Base-by-base conservation (phyloP, 2,113 vertebrate genomes). In the Chlorodrepanis virens region DNA sequence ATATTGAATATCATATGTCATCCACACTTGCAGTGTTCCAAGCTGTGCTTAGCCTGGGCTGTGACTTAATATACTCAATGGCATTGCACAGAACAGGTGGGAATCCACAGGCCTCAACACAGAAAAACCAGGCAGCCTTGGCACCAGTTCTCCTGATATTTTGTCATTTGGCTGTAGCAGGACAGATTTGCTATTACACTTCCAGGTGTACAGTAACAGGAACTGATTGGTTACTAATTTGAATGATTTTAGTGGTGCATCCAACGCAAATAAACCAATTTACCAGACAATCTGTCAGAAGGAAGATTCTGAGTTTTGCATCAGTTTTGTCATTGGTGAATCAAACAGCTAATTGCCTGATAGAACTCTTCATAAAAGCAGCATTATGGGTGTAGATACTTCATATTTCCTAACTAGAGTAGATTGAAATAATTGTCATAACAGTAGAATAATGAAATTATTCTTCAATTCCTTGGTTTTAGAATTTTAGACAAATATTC, bases 71-170 rank as follows among this genome's bases (percentile, higher is more conserved):
- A 14, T 39, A 50, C 5, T 0, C 76, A 68, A 83, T 28, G 52
- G 24, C 61, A 59, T 85, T 85, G 91, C 90, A 67, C 52, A 56
- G 90, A 91, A 40, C 91, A 97, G 93, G 95, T 94, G 93, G 93
- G 87, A 86, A 79, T 67, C 89, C 80, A 68, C 91, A 82, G 87
- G 82, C 93, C 91, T 69, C 78, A 39, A 25, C 63, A 52, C 67
- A 70, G 74, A 31, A 53, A 50, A 95, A 71, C 29, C 59, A 87
- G 39, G 40, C 84, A 87, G 56, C 60, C 53, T 93, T 85, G 82
- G 94, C 87, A 91, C 35, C 42, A 4, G 39, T 74, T 77, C 52
- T 83, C 28, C 59, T 94, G 45, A 1, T 77, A 88, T 80, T 87
- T 87, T 96, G 78, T 91, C 89, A 79, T 91, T 90, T 96, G 87